Percentiles rank a stretch among this genome's conserved stretches.
phyloP scores from a whole-genome alignment of 2,888 invertebrate genomes.

The Pollenia griseotomentosa region DNA sequence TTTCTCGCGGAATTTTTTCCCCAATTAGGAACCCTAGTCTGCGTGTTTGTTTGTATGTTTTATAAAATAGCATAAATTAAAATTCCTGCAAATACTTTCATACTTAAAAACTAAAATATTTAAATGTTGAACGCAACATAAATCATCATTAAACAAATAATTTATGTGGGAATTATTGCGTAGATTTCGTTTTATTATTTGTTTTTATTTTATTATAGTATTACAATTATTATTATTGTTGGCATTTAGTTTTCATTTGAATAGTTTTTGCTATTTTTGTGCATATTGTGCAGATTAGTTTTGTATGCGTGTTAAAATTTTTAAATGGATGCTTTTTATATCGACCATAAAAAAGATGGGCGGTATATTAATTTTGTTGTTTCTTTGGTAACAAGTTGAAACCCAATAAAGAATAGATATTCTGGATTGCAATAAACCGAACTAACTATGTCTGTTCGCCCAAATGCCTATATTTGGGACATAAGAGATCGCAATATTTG shows the following conservation, averaged over 20 bases:
- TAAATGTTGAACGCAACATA: slow-evolving; percentile 57
- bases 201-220: neutral
- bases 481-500: too few species aligned
- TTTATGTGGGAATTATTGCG: slow-evolving; percentile 59
- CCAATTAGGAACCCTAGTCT: too few species aligned
- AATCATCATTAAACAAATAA: slow-evolving; percentile 66
- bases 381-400: too few species aligned
- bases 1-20: too few species aligned
- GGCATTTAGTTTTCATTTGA: neutral
- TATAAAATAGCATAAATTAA: neutral
- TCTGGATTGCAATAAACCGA: too few species aligned
- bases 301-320: slow-evolving; percentile 3
- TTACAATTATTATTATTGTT: slow-evolving; percentile 8
- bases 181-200: slow-evolving; percentile 29
- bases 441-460: too few species aligned
- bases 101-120: slow-evolving; percentile 36
- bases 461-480: too few species aligned
- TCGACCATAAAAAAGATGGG: too few species aligned
- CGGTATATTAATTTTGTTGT: too few species aligned
- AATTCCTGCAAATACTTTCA: neutral
- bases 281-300: neutral
- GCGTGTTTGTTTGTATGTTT: neutral
- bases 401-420: too few species aligned
- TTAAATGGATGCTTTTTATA: neutral
- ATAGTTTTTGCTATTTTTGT: slow-evolving; percentile 6